Percentiles rank a stretch among this genome's conserved stretches.
Evolutionary conservation across 2,888 invertebrate species (phyloP).

Genomic region (Parnassius smintheus): DNA sequence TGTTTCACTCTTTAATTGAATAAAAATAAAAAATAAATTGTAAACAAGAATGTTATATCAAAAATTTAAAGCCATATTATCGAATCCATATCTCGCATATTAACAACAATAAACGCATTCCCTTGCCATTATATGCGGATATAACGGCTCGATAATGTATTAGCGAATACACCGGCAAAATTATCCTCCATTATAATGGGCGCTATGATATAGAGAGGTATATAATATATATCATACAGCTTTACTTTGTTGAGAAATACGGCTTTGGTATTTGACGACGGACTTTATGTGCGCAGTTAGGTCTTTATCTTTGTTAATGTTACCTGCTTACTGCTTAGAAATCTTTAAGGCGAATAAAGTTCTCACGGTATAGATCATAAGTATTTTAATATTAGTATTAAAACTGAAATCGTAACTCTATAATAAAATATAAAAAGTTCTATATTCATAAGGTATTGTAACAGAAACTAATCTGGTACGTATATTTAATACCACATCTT

Average conservation of each 20-base stretch:
- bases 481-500: no score
- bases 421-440: no score
- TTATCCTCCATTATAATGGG: slow-evolving; percentile 24
- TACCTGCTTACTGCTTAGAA: slow-evolving; percentile 13
- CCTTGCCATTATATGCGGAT: slow-evolving; percentile 4
- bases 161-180: slow-evolving; percentile 23
- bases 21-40: no score
- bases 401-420: no score
- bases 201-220: slow-evolving; percentile 5
- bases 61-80: slow-evolving; percentile 16
- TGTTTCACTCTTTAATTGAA: no score
- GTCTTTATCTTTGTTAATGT: slow-evolving; percentile 27
- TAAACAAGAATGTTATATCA: neutral
- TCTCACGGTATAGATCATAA: neutral
- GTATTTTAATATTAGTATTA: no score
- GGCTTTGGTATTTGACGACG: slow-evolving; percentile 27
- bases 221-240: slow-evolving; percentile 4
- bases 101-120: slow-evolving; percentile 19
- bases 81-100: slow-evolving; percentile 18
- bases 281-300: slow-evolving; percentile 20
- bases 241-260: slow-evolving; percentile 25
- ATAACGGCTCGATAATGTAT: slow-evolving; percentile 20
- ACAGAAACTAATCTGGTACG: no score
- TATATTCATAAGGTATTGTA: no score
- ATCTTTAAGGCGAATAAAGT: slow-evolving; percentile 23